phyloP scores from a whole-genome alignment of 2,888 invertebrate species.

The Anaspis maculata region DNA sequence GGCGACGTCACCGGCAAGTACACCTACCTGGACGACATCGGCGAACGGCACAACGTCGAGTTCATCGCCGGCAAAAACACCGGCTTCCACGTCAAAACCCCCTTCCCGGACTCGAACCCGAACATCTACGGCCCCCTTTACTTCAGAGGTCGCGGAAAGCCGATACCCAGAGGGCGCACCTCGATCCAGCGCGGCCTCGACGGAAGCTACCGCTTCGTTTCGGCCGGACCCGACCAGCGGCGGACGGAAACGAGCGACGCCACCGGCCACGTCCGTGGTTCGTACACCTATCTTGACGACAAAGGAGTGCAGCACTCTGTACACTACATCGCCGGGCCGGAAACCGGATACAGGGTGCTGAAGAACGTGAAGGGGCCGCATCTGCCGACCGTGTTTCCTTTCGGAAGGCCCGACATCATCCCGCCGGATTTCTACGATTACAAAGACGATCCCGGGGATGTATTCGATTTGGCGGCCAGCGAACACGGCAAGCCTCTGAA shows the following conservation, averaged over 20 bases:
- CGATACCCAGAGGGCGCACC: conserved; percentile 59
- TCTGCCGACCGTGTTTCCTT: conserved; percentile 51
- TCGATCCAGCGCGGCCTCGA: conserved; percentile 64
- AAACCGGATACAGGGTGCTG: conserved; percentile 66
- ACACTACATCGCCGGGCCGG: conserved; percentile 71
- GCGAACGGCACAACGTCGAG: conserved; percentile 65
- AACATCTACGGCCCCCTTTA: conserved; percentile 53
- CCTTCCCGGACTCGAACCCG: conserved; percentile 59
- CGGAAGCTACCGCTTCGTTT: conserved; percentile 67
- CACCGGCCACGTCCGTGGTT: conserved; percentile 63
- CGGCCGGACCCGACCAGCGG: conserved; percentile 69
- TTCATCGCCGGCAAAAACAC: conserved; percentile 69
- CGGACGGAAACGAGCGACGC: conserved; percentile 66
- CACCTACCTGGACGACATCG: conserved; percentile 66
- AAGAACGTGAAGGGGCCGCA: conserved; percentile 62
- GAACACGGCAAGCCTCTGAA: conserved; percentile 46
- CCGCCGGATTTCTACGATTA: conserved; percentile 35
- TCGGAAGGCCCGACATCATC: conserved; percentile 46
- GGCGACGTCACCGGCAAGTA: conserved; percentile 51
- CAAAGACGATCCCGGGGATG: conserved; percentile 23
- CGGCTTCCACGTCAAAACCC: conserved; percentile 66
- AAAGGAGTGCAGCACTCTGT: conserved; percentile 70
- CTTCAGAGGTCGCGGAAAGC: conserved; percentile 55
- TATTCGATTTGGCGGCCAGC: conserved; percentile 48
- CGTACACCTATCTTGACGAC: conserved; percentile 70